These are phyloP conservation scores for Sinocyclocheilus grahami DNA, from an alignment of 2,113 vertebrate species.

Conservation along the genomic window DNA sequence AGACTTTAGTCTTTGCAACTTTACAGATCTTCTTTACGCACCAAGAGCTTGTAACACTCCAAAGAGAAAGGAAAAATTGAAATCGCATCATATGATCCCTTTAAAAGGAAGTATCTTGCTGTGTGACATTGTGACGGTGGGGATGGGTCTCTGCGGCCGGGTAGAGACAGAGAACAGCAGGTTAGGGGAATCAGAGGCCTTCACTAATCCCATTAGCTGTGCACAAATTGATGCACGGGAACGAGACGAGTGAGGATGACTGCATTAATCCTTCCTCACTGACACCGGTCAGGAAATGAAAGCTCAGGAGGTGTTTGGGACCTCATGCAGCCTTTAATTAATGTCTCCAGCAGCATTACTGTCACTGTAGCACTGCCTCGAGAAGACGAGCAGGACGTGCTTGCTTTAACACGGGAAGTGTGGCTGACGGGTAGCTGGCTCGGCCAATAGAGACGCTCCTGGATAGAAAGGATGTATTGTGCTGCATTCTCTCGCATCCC, in stretches of 20 bases:
- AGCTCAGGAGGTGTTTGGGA: constrained; percentile 17
- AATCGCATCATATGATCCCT: too few relatives aligned
- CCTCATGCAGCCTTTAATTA: not conserved
- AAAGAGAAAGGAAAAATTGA: too few relatives aligned
- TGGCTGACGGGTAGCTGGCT: not conserved
- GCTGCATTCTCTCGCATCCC: constrained; percentile 32
- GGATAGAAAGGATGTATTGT: constrained; percentile 49
- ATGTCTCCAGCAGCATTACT: constrained; percentile 5
- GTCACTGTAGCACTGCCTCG: not conserved
- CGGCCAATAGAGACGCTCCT: constrained; percentile 9
- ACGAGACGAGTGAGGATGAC: constrained; percentile 9
- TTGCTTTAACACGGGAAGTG: not conserved
- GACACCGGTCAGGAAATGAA: constrained; percentile 34
- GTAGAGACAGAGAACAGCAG: not conserved
- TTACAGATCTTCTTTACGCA: too few relatives aligned
- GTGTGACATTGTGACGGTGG: constrained; percentile 35
- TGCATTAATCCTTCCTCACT: constrained; percentile 22
- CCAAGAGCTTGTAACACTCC: too few relatives aligned
- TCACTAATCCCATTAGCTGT: constrained; percentile 37
- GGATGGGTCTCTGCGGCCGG: not conserved
- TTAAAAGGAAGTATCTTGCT: constrained; percentile 12
- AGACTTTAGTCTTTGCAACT: too few relatives aligned
- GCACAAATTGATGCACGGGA: constrained; percentile 9
- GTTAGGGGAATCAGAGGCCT: constrained; percentile 33
- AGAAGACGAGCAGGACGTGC: not conserved